A percentile compares a stretch with the other conserved stretches of the same genome.
Evolutionary conservation across 2,888 invertebrate genomes (phyloP).

Genomic region (Apamea monoglypha): DNA sequence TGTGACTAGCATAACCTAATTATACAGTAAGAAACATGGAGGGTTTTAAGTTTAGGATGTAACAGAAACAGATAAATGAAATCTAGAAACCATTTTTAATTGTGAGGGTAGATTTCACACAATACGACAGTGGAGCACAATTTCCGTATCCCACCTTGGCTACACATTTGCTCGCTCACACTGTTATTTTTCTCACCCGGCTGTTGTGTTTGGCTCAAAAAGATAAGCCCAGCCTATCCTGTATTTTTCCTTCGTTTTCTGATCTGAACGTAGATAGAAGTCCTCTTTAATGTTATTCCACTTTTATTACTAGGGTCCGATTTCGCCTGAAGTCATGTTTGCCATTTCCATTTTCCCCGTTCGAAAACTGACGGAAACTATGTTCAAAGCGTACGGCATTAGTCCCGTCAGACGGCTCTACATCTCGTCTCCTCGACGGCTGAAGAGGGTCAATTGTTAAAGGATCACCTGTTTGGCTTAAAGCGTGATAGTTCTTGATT

Average conservation of each 20-base stretch:
- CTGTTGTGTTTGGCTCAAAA: conserved; percentile 41
- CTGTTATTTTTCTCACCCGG: conserved; percentile 51
- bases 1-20: conserved; percentile 10
- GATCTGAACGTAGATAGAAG: conserved; percentile 47
- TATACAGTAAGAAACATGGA: not conserved
- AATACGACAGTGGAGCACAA: conserved; percentile 32
- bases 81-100: conserved; percentile 17
- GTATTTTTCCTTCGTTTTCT: conserved; percentile 39
- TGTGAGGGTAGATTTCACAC: conserved; percentile 12
- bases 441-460: conserved; percentile 68
- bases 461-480: conserved; percentile 62
- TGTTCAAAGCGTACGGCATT: conserved; percentile 48
- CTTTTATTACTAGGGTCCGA: conserved; percentile 34
- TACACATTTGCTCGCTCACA: conserved; percentile 35
- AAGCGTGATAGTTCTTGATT: conserved; percentile 60
- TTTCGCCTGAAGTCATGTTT: conserved; percentile 40
- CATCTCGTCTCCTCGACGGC: conserved; percentile 49
- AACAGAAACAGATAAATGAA: not conserved
- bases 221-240: conserved; percentile 50
- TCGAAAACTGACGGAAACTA: conserved; percentile 36
- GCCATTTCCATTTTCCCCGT: conserved; percentile 39
- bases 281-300: conserved; percentile 47
- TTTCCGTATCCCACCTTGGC: conserved; percentile 15
- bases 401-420: conserved; percentile 46
- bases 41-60: not conserved